Percentiles rank a stretch among this genome's conserved stretches.
Evolutionary conservation across 2,113 vertebrate species (phyloP).

Genomic region (Ammodytes dubius): DNA sequence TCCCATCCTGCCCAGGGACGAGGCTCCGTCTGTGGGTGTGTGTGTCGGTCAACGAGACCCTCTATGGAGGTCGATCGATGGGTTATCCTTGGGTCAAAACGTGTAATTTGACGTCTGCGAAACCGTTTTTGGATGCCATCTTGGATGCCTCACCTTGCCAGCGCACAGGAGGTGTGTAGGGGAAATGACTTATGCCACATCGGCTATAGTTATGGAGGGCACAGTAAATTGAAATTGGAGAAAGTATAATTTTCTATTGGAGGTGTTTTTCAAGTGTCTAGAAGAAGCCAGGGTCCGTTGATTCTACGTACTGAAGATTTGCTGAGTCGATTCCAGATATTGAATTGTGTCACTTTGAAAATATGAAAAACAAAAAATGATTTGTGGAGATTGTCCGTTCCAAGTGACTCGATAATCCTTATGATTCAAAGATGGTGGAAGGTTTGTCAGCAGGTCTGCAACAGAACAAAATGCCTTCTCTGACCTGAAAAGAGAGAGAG

Average conservation of each 20-base stretch:
- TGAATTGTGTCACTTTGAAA: constrained; percentile 7
- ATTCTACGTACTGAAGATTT: neutral
- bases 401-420: constrained; percentile 25
- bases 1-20: constrained; percentile 83
- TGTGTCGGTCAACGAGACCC: constrained; percentile 12
- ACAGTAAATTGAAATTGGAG: neutral
- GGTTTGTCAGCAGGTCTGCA: constrained; percentile 31
- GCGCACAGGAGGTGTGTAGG: constrained; percentile 46
- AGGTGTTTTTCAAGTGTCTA: constrained; percentile 1
- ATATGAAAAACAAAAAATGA: neutral
- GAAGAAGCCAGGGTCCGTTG: neutral
- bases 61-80: constrained; percentile 7
- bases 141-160: constrained; percentile 34
- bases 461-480: constrained; percentile 14
- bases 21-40: neutral
- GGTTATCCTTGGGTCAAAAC: constrained; percentile 63
- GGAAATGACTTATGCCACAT: constrained; percentile 4
- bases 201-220: neutral
- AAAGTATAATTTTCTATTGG: neutral
- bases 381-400: constrained; percentile 16
- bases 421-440: constrained; percentile 14
- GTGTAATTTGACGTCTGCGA: constrained; percentile 37
- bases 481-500: constrained; percentile 47
- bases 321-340: constrained; percentile 4
- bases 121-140: constrained; percentile 62